These are phyloP conservation scores for Enteromius afrohamiltoni DNA, from an alignment of 2,797 vertebrate species.

Conservation along the genomic window DNA sequence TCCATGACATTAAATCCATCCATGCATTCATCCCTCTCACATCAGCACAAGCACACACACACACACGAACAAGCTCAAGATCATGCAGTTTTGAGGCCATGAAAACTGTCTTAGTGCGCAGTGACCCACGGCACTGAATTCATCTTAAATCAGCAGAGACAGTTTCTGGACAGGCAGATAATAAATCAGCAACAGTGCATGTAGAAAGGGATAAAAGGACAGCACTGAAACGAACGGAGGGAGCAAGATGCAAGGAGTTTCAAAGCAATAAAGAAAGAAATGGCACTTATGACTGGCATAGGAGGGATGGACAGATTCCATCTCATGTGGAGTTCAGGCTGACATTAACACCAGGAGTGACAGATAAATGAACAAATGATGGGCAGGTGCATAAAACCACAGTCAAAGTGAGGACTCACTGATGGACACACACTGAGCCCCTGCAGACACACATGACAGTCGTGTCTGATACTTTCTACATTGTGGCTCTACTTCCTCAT, in stretches of 20 bases:
- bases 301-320: background rate
- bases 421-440: constrained; percentile 4
- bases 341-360: constrained; percentile 28
- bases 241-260: background rate
- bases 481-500: background rate
- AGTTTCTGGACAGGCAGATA: constrained; percentile 14
- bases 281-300: constrained; percentile 11
- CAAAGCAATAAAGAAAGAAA: constrained; percentile 25
- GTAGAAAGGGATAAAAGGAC: constrained; percentile 21
- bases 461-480: constrained; percentile 4
- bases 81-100: background rate
- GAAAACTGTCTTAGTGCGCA: background rate
- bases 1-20: constrained; percentile 19
- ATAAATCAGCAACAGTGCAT: constrained; percentile 3
- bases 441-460: constrained; percentile 10
- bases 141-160: constrained; percentile 8
- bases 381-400: constrained; percentile 20
- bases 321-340: background rate
- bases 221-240: constrained; percentile 9
- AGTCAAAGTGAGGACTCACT: background rate
- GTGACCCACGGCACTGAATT: background rate
- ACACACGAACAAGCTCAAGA: constrained; percentile 17
- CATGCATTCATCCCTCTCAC: constrained; percentile 12
- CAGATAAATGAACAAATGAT: constrained; percentile 30
- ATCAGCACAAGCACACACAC: constrained; percentile 17